Evolutionary conservation across 1,140 invertebrate species (phyloP), one percentile per base, ranked within the genome.

Genomic region (Colletes gigas): DNA sequence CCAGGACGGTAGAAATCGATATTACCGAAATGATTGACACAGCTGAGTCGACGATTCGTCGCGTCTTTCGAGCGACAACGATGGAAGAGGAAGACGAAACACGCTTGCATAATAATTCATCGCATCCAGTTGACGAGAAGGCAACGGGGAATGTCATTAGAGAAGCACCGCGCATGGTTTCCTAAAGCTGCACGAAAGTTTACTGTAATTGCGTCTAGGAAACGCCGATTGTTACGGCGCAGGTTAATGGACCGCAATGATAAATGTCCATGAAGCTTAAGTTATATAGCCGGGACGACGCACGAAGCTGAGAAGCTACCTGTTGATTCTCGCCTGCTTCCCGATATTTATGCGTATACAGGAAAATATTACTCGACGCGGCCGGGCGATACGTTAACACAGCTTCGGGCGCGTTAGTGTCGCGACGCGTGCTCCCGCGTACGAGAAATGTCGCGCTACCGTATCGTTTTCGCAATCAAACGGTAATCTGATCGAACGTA

Each of bases 41-140:
- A 78, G 68, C 68, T 83, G 82, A 85, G 78, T 84, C 47, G 66
- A 72, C 78, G 67, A 85, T 85, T 85, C 83, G 83, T 72, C 63
- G 67, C 82, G 82, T 50, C 21, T 67, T 68, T 85, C 78, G 7
- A 8, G 30, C 57, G 62, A 47, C 55, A 73, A 9, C 21, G 54
- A 55, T 54, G 71, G 52, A 75, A 84, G 57, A 68, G 74, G 74
- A 39, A 83, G 79, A 65, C 60, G 67, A 81, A 85, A 83, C 62
- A 30, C 30, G 55, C 57, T 67, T 74, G 77, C 72, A 77, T 68
- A 81, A 85, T 84, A 85, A 85, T 81, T 85, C 83, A 84, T 55
- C 30, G 72, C 30, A 14, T 19, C 9, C 50, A 19, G 3, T 57
- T 73, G 60, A 77, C 72, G 50, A 57, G 72, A 67, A 59, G 65